A percentile compares a stretch with the other conserved stretches of the same genome.
Conservation (phyloP, 2,888 invertebrate genomes). For the Ectemnius lituratus region DNA sequence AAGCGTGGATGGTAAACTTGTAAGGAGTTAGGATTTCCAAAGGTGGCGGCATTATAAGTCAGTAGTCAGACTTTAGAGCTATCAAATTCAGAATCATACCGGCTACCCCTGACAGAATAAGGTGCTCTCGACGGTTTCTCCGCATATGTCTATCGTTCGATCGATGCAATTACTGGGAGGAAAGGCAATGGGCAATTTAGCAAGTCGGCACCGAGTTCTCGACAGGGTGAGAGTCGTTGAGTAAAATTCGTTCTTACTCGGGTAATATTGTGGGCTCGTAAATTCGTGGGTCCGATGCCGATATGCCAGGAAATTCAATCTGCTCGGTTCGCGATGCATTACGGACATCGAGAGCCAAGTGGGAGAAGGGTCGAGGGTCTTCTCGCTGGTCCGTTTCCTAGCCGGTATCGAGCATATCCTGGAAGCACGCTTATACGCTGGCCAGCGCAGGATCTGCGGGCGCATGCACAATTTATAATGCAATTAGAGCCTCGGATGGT, state of each 20-base stretch:
- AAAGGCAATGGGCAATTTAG: background rate
- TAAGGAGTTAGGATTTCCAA: too few species aligned
- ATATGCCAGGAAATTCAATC: conserved; percentile 29
- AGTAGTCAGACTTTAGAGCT: too few species aligned
- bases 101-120: too few species aligned
- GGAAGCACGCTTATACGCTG: conserved; percentile 44
- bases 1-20: too few species aligned
- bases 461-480: conserved; percentile 77
- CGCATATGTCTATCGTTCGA: background rate
- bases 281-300: conserved; percentile 5
- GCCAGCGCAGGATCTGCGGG: conserved; percentile 66
- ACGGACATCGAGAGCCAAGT: too few species aligned
- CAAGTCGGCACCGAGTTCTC: background rate
- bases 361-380: conserved; percentile 28
- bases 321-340: background rate
- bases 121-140: background rate
- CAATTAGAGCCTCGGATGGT: conserved; percentile 77
- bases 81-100: too few species aligned
- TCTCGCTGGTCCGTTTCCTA: conserved; percentile 34
- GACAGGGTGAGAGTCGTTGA: background rate
- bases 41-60: too few species aligned
- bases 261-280: background rate
- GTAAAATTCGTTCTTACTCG: too few species aligned
- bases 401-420: conserved; percentile 45
- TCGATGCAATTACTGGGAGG: background rate